Evolutionary conservation across 2,797 vertebrate genomes (phyloP).

Genomic region (Onychomys arenicola): DNA sequence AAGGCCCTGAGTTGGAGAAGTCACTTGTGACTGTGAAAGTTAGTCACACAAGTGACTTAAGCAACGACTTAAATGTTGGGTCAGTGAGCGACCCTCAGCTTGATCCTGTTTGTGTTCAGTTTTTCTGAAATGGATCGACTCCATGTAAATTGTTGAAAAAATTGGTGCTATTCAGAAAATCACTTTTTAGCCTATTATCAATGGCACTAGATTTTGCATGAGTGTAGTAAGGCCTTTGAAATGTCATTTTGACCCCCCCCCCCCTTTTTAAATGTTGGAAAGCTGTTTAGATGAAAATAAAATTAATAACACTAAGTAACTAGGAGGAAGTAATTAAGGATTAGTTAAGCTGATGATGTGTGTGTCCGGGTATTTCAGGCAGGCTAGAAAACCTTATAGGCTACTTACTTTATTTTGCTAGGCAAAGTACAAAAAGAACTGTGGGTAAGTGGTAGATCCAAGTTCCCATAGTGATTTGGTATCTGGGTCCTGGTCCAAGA

Average conservation of each 20-base stretch:
- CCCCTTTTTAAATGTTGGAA: not conserved
- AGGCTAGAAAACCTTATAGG: not conserved
- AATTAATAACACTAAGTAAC: not conserved
- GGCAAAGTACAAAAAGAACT: not conserved
- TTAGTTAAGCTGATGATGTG: not conserved
- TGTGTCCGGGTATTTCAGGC: not conserved
- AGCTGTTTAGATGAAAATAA: slow-evolving; percentile 25
- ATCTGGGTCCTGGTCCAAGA: not conserved
- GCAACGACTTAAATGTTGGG: not conserved
- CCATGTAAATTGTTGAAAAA: slow-evolving; percentile 33
- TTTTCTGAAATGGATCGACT: slow-evolving; percentile 13
- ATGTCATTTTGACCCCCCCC: slow-evolving; percentile 41
- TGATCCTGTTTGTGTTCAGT: slow-evolving; percentile 38
- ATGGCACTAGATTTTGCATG: not conserved
- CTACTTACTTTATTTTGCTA: not conserved
- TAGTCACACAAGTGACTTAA: slow-evolving; percentile 8
- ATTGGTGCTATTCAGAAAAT: not conserved
- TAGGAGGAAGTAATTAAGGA: slow-evolving; percentile 11
- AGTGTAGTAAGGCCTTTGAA: slow-evolving; percentile 11
- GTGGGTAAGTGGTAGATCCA: not conserved
- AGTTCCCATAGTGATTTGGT: not conserved
- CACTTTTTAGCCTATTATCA: not conserved
- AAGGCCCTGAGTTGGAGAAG: not conserved
- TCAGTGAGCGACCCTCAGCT: not conserved
- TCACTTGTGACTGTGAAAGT: not conserved